A percentile compares a stretch with the other conserved stretches of the same genome.
phyloP scores from a whole-genome alignment of 2,113 vertebrate genomes.

The Vulpes ferrilata region DNA sequence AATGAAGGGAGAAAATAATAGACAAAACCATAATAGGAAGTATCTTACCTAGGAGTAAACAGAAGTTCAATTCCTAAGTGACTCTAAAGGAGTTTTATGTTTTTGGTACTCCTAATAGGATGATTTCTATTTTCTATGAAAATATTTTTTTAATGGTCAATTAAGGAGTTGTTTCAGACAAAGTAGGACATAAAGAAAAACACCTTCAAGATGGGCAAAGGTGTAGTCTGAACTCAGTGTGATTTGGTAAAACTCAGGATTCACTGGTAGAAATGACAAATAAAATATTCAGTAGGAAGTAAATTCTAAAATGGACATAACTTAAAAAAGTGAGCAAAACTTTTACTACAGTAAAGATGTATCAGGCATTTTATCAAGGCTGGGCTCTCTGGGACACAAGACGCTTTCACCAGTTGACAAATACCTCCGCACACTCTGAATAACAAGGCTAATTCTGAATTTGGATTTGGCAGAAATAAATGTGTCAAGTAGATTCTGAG shows the following conservation, averaged over 20 bases:
- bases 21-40: background rate
- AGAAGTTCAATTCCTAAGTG: background rate
- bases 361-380: background rate
- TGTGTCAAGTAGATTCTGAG: background rate
- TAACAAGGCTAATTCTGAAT: background rate
- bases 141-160: background rate
- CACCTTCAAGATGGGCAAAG: background rate
- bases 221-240: background rate
- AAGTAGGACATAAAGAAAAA: background rate
- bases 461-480: background rate
- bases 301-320: background rate
- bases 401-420: background rate
- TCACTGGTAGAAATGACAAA: background rate
- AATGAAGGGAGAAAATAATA: conserved; percentile 17
- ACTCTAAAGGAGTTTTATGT: background rate
- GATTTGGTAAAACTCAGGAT: background rate
- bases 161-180: background rate
- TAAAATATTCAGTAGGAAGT: background rate
- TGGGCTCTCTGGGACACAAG: background rate
- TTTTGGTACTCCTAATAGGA: background rate
- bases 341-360: background rate
- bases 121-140: conserved; percentile 14
- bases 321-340: background rate
- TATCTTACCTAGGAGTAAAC: background rate
- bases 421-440: background rate